These are phyloP conservation scores for Plebejus argus DNA, from an alignment of 2,888 invertebrate genomes.

Conservation along the genomic window DNA sequence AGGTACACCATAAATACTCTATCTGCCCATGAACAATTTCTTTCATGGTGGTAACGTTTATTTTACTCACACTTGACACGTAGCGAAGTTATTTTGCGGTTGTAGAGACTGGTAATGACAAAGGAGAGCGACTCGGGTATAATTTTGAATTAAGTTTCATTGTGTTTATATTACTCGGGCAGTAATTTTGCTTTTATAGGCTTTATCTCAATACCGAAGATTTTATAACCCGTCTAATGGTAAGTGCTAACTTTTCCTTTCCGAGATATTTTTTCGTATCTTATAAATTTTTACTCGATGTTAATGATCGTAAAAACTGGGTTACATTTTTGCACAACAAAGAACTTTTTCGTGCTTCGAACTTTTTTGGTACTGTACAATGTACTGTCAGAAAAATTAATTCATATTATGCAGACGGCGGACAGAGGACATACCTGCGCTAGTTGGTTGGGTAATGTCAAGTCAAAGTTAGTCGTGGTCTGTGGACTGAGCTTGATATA, in stretches of 20 bases:
- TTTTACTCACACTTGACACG: not conserved
- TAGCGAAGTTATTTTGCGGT: not conserved
- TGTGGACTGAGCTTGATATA: not conserved
- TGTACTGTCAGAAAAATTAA: not conserved
- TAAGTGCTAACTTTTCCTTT: slow-evolving; percentile 31
- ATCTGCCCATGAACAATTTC: no score
- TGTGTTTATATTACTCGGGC: slow-evolving; percentile 25
- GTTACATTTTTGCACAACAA: slow-evolving; percentile 18
- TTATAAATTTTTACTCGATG: slow-evolving; percentile 4
- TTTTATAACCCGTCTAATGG: slow-evolving; percentile 27
- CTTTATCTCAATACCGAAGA: slow-evolving; percentile 25
- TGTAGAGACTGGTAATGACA: not conserved
- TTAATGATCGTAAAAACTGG: slow-evolving; percentile 25
- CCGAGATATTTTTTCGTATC: slow-evolving; percentile 21
- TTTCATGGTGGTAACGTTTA: not conserved
- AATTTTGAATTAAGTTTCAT: slow-evolving; percentile 26
- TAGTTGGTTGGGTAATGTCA: not conserved
- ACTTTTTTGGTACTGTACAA: not conserved
- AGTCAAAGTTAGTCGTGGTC: not conserved
- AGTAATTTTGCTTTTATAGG: slow-evolving; percentile 26
- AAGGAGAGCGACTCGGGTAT: not conserved
- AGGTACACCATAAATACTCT: no score
- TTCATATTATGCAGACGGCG: no score
- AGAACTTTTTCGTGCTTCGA: not conserved
- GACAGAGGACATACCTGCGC: not conserved